Evolutionary conservation across 2,113 vertebrate genomes (phyloP).

Genomic region (Hydrolagus affinis): DNA sequence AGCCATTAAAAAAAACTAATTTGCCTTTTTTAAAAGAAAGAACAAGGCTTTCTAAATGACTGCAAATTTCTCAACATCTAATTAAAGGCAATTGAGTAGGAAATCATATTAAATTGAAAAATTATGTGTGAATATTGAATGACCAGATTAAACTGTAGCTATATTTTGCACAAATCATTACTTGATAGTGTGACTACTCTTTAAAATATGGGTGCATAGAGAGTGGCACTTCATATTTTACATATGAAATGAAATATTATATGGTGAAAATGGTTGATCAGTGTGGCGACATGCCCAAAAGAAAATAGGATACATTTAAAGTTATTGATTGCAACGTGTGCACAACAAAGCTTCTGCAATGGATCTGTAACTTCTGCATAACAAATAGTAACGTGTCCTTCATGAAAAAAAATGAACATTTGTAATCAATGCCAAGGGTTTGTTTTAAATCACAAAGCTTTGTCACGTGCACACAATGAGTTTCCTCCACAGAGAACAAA

Average conservation of each 20-base stretch:
- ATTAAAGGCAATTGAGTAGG: constrained; percentile 4
- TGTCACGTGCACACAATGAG: not conserved
- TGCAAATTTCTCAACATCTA: not conserved
- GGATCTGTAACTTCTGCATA: too few relatives aligned
- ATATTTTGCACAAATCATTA: not conserved
- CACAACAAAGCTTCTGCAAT: too few relatives aligned
- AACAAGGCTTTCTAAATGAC: not conserved
- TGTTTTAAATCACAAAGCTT: not conserved
- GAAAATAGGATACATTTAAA: too few relatives aligned
- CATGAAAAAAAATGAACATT: not conserved
- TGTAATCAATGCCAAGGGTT: not conserved
- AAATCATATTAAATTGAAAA: constrained; percentile 9
- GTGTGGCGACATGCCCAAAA: not conserved
- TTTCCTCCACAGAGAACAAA: not conserved
- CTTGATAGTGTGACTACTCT: not conserved
- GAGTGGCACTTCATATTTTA: not conserved
- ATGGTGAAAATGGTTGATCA: not conserved
- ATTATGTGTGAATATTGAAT: constrained; percentile 1
- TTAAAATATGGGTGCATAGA: constrained; percentile 12
- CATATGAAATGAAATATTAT: not conserved
- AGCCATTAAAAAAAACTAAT: too few relatives aligned
- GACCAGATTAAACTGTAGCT: not conserved
- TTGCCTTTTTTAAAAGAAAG: not conserved
- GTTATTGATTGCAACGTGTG: too few relatives aligned
- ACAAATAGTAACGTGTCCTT: too few relatives aligned